Evolutionary conservation across 1,140 invertebrate species (phyloP), one percentile per base, ranked within the genome.

Genomic region (Vanessa atalanta): DNA sequence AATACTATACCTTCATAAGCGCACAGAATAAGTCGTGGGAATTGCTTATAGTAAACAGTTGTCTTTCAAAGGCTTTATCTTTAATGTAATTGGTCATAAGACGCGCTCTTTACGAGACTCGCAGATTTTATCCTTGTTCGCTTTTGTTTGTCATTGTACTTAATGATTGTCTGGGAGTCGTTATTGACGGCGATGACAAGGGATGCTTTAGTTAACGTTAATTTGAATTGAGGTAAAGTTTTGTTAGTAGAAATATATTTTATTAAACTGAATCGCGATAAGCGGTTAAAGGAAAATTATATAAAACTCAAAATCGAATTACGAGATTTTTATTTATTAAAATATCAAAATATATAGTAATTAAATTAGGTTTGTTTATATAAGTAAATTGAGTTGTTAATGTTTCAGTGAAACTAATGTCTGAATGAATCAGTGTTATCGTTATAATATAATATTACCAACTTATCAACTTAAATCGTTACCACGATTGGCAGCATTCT

Each of bases 1-100:
- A 43, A 43, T 5, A 43, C 37, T 9, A 11, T 43, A 3, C 37
- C 9, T 43, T 43, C 37, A 43, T 43, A 9, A 8, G 37, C 37
- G n/a, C 50, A 51, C 7, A 3, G n/a, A 53, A 23, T 4, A 60
- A 26, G 55, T 11, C 23, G 23, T 15, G 51, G n/a, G 51, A 9
- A 53, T 23, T 12, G 20, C 14, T 26, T 26, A 20, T 60, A 60
- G 12, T 26, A 60, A 65, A 11, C 37, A 43, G 73, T 72, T 75
- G 73, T 65, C 78, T 75, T 77, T 77, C 79, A 77, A 80, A 77
- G 78, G 80, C 77, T 84, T 84, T 87, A 87, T 85, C 83, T 85
- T 15, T 47, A 53, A 53, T 53, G 81, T 87, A 87, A 87, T 87
- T 87, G 84, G 81, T 86, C 83, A 84, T 87, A 87, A 84, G 84